Evolutionary conservation across 2,888 invertebrate genomes (phyloP), one percentile per base, ranked within the genome.

Genomic region (Heteromyza rotundicornis): DNA sequence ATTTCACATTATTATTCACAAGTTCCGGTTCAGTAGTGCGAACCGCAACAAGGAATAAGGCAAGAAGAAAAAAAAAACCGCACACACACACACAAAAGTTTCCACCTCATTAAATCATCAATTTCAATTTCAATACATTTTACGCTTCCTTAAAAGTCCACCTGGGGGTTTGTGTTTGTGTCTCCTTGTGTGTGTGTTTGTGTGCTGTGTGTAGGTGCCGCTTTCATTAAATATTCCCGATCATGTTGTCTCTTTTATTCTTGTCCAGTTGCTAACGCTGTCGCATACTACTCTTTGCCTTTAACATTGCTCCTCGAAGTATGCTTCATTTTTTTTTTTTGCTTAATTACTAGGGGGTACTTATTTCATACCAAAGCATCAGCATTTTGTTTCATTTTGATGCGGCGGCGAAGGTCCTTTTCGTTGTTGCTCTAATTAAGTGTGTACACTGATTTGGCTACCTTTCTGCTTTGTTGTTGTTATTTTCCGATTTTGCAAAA

Each of bases 81-180:
- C 69, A n/a, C n/a, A n/a, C n/a, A n/a, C n/a, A n/a, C n/a, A n/a
- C n/a, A n/a, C n/a, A n/a, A n/a, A n/a, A n/a, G n/a, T 78, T 77
- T 78, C 78, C 77, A 78, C 74, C 70, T 79, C 78, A 77, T 77
- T 77, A 78, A 77, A 68, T 76, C 73, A 74, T 78, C 75, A 76
- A 73, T 72, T 75, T 71, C 71, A 75, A 78, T n/a, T n/a, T n/a
- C n/a, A n/a, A n/a, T 74, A 64, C 75, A 71, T 75, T 76, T 77
- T 71, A 76, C 77, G 77, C 76, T 78, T 63, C 65, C 64, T 59
- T 72, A 68, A n/a, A 65, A 69, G 20, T 23, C 59, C 54, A 22
- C 23, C 51, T 60, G 59, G 32, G 58, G 51, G 59, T 59, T 40
- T 60, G 58, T 53, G 54, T n/a, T n/a, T n/a, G n/a, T 35, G 54